These are phyloP conservation scores for Suricata suricatta DNA, from an alignment of 2,113 vertebrate species.

Conservation along the genomic window DNA sequence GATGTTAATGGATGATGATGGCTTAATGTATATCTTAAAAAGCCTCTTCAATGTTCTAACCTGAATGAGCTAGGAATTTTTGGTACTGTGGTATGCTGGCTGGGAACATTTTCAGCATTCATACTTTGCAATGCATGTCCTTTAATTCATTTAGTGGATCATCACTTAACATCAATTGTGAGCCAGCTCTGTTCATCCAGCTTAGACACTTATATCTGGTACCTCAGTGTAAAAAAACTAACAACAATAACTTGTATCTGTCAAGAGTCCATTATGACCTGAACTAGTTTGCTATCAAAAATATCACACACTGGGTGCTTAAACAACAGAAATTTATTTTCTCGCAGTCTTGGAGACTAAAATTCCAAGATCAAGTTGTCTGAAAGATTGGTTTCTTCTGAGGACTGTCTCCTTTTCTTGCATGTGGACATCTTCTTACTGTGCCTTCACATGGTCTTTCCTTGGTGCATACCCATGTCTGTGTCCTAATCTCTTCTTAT, in stretches of 20 bases:
- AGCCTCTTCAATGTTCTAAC: conserved; percentile 10
- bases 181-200: neutral
- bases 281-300: neutral
- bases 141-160: conserved; percentile 26
- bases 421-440: neutral
- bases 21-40: conserved; percentile 35
- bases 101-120: neutral
- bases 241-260: neutral
- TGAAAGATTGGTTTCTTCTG: neutral
- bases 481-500: neutral
- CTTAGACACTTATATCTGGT: neutral
- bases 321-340: neutral
- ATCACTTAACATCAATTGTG: neutral
- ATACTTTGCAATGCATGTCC: neutral
- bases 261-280: neutral
- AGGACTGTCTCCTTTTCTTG: neutral
- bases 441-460: neutral
- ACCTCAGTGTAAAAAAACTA: neutral
- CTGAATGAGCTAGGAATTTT: neutral
- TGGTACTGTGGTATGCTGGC: neutral
- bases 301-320: neutral
- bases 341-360: neutral
- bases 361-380: neutral
- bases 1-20: conserved; percentile 64
- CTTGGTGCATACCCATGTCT: neutral